A percentile compares a stretch with the other conserved stretches of the same genome.
Conservation (phyloP, 2,113 vertebrate genomes). For the Xiphorhynchus elegans region DNA sequence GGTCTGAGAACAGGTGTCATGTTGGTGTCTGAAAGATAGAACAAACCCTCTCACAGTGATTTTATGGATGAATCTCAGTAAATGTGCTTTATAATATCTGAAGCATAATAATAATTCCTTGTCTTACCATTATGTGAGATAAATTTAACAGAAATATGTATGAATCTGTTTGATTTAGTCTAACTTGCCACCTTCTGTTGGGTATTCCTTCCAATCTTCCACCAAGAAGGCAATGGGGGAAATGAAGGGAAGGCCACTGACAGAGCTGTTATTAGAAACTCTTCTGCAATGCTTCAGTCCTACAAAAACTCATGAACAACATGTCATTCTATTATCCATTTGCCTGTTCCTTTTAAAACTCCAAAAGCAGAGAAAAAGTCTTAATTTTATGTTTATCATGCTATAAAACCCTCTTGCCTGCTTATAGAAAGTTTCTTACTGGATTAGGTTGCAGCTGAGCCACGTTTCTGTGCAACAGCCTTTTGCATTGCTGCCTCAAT, state of each 20-base stretch:
- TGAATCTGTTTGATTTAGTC: neutral
- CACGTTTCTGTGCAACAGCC: neutral
- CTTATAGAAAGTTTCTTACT: slow-evolving; percentile 11
- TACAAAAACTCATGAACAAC: neutral
- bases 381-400: neutral
- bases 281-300: neutral
- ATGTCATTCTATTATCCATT: neutral
- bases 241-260: neutral
- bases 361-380: neutral
- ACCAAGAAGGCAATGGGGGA: neutral
- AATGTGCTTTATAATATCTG: neutral
- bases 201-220: neutral
- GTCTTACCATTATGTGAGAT: neutral
- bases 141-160: neutral
- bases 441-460: neutral
- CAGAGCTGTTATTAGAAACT: neutral
- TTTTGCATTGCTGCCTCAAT: neutral
- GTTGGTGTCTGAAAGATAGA: neutral
- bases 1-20: neutral
- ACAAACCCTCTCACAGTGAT: neutral
- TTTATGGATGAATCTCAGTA: neutral
- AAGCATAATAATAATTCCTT: neutral
- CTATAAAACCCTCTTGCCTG: neutral
- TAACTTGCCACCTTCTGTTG: neutral
- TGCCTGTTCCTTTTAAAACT: neutral